These are phyloP conservation scores for Odontocolon sp. DNA, from an alignment of 2,888 invertebrate genomes.

Conservation along the genomic window DNA sequence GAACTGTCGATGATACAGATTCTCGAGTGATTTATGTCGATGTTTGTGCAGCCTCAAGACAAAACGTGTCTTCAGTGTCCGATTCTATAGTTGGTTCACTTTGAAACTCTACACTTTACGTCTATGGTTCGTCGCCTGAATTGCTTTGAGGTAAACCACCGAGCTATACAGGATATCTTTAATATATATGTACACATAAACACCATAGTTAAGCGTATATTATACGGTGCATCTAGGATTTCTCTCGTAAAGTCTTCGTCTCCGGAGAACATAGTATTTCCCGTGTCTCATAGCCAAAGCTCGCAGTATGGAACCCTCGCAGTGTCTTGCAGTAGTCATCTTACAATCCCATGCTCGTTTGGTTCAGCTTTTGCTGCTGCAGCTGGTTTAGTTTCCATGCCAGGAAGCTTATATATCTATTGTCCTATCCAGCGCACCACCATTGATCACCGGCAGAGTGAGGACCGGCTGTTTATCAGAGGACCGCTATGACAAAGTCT, in stretches of 20 bases:
- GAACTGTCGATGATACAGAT: neutral
- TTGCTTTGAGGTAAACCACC: constrained; percentile 47
- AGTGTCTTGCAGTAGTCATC: constrained; percentile 39
- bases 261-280: constrained; percentile 28
- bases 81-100: neutral
- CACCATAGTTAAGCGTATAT: constrained; percentile 22
- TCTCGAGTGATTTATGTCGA: too few relatives aligned
- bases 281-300: constrained; percentile 29
- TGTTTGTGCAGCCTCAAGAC: neutral
- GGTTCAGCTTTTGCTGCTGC: constrained; percentile 22
- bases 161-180: neutral
- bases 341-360: constrained; percentile 35
- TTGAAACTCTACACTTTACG: constrained; percentile 13
- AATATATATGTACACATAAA: too few relatives aligned
- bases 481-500: neutral
- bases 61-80: neutral
- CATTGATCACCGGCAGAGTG: constrained; percentile 59
- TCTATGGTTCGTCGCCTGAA: constrained; percentile 48
- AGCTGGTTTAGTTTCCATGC: constrained; percentile 56
- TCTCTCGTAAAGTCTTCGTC: constrained; percentile 44
- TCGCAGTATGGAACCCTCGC: constrained; percentile 20
- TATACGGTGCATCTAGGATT: constrained; percentile 26
- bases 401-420: constrained; percentile 50
- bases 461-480: constrained; percentile 9
- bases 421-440: constrained; percentile 55